A percentile compares a stretch with the other conserved stretches of the same genome.
Conservation (phyloP, 2,797 vertebrate genomes). For the Coilia nasus region DNA sequence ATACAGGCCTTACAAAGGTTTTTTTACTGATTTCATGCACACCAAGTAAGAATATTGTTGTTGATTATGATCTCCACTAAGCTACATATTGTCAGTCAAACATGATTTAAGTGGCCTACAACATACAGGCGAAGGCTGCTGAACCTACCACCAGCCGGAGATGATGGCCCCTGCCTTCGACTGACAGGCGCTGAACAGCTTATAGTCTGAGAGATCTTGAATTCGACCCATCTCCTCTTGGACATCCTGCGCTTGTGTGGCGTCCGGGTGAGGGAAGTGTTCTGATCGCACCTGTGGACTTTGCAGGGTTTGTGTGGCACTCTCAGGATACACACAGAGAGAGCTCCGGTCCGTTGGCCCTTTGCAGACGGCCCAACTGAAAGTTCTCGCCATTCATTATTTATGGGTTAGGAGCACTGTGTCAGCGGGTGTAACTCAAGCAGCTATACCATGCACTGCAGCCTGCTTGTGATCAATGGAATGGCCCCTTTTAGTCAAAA, state of each 20-base stretch:
- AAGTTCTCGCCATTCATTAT: slow-evolving; percentile 84
- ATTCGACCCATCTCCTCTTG: slow-evolving; percentile 82
- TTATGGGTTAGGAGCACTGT: slow-evolving; percentile 77
- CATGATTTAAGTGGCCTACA: too few species aligned
- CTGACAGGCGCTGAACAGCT: slow-evolving; percentile 77
- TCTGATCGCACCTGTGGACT: slow-evolving; percentile 52
- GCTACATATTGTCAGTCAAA: too few species aligned
- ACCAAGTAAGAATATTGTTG: too few species aligned
- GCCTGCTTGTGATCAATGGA: neutral
- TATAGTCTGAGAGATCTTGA: slow-evolving; percentile 87
- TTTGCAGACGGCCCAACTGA: slow-evolving; percentile 54
- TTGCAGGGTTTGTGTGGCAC: slow-evolving; percentile 41
- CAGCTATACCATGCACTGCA: slow-evolving; percentile 51
- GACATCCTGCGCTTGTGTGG: slow-evolving; percentile 71
- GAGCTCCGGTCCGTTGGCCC: slow-evolving; percentile 49
- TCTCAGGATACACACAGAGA: slow-evolving; percentile 32
- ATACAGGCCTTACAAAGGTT: neutral
- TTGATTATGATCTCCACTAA: too few species aligned
- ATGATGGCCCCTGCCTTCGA: slow-evolving; percentile 69
- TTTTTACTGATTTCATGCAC: neutral
- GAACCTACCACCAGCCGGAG: slow-evolving; percentile 72
- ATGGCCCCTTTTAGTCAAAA: neutral
- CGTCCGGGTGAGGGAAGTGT: slow-evolving; percentile 3
- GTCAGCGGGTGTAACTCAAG: slow-evolving; percentile 78
- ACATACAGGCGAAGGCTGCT: too few species aligned